phyloP scores from a whole-genome alignment of 2,888 invertebrate species.

The Cotesia congregata region DNA sequence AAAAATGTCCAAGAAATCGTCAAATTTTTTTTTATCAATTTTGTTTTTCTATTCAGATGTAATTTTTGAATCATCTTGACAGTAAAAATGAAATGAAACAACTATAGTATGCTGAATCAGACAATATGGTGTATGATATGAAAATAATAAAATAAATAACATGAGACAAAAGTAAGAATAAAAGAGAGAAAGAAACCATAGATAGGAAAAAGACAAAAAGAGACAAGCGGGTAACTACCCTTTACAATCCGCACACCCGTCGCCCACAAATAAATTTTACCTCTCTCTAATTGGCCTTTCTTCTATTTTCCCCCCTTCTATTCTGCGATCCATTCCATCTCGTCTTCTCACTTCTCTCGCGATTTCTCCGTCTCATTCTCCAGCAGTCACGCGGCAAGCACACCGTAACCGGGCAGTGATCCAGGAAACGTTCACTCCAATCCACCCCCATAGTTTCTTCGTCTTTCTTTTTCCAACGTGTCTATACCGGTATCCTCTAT shows the following conservation, averaged over 20 bases:
- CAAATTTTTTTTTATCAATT: not conserved
- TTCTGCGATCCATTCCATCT: slow-evolving; percentile 59
- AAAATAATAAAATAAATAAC: slow-evolving; percentile 63
- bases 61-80: not conserved
- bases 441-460: slow-evolving; percentile 34
- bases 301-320: slow-evolving; percentile 66
- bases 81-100: not conserved
- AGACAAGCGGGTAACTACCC: slow-evolving; percentile 53
- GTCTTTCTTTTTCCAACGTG: slow-evolving; percentile 26
- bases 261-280: slow-evolving; percentile 70
- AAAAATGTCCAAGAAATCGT: not conserved
- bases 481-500: slow-evolving; percentile 21
- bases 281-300: slow-evolving; percentile 71
- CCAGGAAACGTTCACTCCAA: slow-evolving; percentile 62
- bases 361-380: slow-evolving; percentile 53
- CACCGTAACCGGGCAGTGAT: slow-evolving; percentile 63
- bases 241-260: slow-evolving; percentile 68
- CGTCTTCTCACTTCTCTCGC: slow-evolving; percentile 48
- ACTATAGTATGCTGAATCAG: not conserved
- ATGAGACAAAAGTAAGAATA: slow-evolving; percentile 50
- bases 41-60: not conserved
- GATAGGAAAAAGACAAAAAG: slow-evolving; percentile 33
- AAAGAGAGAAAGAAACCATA: slow-evolving; percentile 35
- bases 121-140: not conserved
- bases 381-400: slow-evolving; percentile 31